Percentiles rank a stretch among this genome's conserved stretches.
Evolutionary conservation across 2,888 invertebrate genomes (phyloP).

Genomic region (Eilema caniola): DNA sequence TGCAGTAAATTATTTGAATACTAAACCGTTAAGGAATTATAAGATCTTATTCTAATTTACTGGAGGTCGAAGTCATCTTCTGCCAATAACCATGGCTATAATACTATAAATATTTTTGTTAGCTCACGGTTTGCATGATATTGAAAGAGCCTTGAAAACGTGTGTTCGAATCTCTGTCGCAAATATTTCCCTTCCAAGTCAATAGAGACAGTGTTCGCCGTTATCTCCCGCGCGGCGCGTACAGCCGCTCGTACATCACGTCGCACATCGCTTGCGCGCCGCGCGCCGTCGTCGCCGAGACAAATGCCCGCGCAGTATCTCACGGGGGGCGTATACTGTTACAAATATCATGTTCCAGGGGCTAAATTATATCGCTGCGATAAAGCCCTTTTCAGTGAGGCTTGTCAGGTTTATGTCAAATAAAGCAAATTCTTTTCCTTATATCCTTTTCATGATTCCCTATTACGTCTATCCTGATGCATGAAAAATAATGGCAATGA

Average conservation of each 20-base stretch:
- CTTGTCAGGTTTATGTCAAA: conserved; percentile 10
- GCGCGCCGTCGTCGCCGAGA: neutral
- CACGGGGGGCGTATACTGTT: neutral
- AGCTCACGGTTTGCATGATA: no score
- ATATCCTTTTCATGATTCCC: neutral
- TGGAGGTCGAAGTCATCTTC: no score
- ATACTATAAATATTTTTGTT: no score
- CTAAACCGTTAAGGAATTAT: neutral
- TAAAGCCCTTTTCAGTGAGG: neutral
- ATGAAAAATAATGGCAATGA: neutral
- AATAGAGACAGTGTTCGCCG: neutral
- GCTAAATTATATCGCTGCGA: neutral
- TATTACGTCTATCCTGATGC: neutral
- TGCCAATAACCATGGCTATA: no score
- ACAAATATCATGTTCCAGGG: neutral
- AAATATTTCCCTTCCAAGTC: neutral
- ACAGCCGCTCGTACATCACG: no score
- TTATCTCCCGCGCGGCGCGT: neutral
- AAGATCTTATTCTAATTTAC: neutral
- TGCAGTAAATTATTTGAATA: neutral
- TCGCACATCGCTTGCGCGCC: neutral
- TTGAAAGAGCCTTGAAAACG: neutral
- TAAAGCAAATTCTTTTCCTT: neutral
- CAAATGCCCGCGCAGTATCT: neutral
- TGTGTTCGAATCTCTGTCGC: neutral